These are phyloP conservation scores for Rostratula benghalensis DNA, from an alignment of 2,113 vertebrate species.

Conservation along the genomic window DNA sequence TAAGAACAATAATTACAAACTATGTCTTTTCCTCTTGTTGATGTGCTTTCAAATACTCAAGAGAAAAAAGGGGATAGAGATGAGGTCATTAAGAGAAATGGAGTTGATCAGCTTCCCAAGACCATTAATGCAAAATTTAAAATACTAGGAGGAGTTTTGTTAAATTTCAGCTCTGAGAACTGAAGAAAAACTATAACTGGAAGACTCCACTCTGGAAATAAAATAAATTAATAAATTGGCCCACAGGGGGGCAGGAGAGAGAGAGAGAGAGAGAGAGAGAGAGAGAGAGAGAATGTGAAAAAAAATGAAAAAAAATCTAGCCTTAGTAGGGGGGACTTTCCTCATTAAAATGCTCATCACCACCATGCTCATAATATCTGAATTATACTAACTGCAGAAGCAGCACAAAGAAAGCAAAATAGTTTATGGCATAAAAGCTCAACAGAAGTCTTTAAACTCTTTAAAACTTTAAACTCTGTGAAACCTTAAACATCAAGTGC, in stretches of 20 bases:
- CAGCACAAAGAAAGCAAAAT: neutral
- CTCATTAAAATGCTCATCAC: neutral
- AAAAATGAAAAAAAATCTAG: neutral
- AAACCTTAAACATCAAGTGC: neutral
- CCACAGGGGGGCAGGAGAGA: conserved; percentile 42
- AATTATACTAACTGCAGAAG: neutral
- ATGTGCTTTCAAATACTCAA: neutral
- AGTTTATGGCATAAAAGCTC: neutral
- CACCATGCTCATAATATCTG: neutral
- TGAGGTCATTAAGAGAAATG: neutral
- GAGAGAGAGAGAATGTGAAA: too few species aligned
- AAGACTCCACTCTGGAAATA: neutral
- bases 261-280: too few species aligned
- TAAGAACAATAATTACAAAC: neutral
- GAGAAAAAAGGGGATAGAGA: neutral
- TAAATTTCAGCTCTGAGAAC: neutral
- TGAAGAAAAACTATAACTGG: neutral
- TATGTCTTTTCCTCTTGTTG: neutral
- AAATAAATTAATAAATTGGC: neutral
- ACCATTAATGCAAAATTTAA: neutral
- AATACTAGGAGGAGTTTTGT: neutral
- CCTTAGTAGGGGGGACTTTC: neutral
- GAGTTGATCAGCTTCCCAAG: neutral
- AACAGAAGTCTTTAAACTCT: neutral
- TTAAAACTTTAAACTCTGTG: neutral